These are phyloP conservation scores for Falco cherrug DNA, from an alignment of 2,797 vertebrate species.

Conservation along the genomic window DNA sequence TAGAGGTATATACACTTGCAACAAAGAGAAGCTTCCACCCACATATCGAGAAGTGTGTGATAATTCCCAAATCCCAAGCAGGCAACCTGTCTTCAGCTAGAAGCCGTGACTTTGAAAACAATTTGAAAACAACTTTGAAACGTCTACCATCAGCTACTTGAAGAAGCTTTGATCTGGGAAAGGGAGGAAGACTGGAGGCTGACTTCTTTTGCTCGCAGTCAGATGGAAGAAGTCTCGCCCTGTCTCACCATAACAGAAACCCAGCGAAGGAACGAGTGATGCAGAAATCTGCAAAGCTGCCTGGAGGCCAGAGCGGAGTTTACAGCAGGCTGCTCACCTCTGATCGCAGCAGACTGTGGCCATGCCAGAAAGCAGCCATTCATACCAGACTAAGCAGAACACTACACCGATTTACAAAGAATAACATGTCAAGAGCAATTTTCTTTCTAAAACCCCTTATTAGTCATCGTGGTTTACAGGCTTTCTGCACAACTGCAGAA, in stretches of 20 bases:
- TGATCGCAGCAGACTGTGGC: background rate
- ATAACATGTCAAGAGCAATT: background rate
- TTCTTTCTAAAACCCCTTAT: background rate
- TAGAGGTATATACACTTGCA: background rate
- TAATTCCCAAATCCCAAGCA: background rate
- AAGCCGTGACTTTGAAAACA: background rate
- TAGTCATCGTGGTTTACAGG: background rate
- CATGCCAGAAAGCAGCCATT: background rate
- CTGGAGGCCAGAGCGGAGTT: conserved; percentile 20
- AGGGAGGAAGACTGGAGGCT: background rate
- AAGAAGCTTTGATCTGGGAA: background rate
- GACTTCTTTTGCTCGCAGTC: background rate
- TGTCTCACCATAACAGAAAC: background rate
- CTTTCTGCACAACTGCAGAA: background rate
- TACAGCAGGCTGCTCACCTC: conserved; percentile 14
- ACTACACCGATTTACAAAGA: background rate
- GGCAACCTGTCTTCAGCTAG: background rate
- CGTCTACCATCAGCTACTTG: background rate
- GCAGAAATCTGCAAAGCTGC: background rate
- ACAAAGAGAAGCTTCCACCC: background rate
- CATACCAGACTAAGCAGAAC: background rate
- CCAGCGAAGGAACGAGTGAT: background rate
- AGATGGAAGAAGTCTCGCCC: conserved; percentile 9
- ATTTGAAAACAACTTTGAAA: background rate
- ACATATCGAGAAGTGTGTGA: background rate